Conservation (phyloP, 2,113 vertebrate species). For the Gasterosteus aculeatus region DNA sequence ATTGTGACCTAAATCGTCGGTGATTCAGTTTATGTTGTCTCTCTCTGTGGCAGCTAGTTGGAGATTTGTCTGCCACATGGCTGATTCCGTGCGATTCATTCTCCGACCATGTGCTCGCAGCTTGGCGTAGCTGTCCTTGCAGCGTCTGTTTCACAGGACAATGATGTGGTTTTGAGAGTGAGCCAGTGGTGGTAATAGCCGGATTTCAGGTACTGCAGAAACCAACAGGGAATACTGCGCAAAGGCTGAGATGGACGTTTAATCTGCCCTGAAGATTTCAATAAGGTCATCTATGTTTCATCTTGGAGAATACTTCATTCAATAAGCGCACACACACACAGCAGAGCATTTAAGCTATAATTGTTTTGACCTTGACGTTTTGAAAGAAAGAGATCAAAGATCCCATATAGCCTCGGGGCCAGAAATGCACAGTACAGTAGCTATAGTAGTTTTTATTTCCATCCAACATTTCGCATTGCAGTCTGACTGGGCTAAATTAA, state of each 20-base stretch:
- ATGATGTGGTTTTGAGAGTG: slow-evolving; percentile 17
- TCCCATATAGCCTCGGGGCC: slow-evolving; percentile 8
- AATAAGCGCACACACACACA: slow-evolving; percentile 1
- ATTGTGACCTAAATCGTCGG: slow-evolving; percentile 31
- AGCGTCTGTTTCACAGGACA: slow-evolving; percentile 41
- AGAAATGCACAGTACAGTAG: slow-evolving; percentile 13
- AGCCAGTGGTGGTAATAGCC: slow-evolving; percentile 5
- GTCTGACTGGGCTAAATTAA: slow-evolving; percentile 53
- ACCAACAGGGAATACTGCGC: slow-evolving; percentile 1
- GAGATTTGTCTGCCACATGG: slow-evolving; percentile 39
- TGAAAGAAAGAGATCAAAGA: slow-evolving; percentile 33
- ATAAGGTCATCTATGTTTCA: slow-evolving; percentile 37
- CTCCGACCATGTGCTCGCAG: slow-evolving; percentile 29
- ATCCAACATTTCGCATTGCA: slow-evolving; percentile 42
- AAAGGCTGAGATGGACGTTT: slow-evolving; percentile 18
- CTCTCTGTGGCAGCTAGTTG: slow-evolving; percentile 33
- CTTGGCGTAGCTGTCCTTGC: slow-evolving; percentile 27
- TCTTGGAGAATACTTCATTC: slow-evolving; percentile 42
- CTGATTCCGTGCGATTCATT: slow-evolving; percentile 42
- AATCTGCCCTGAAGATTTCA: slow-evolving; percentile 37
- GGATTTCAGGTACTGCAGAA: slow-evolving; percentile 15
- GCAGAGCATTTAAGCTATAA: slow-evolving; percentile 16
- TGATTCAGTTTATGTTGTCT: slow-evolving; percentile 49
- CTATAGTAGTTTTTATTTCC: slow-evolving; percentile 38
- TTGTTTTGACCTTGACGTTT: slow-evolving; percentile 44